A percentile compares a stretch with the other conserved stretches of the same genome.
Conservation (phyloP, 92 coral and sea anemone genomes). For the Pocillopora grandis region DNA sequence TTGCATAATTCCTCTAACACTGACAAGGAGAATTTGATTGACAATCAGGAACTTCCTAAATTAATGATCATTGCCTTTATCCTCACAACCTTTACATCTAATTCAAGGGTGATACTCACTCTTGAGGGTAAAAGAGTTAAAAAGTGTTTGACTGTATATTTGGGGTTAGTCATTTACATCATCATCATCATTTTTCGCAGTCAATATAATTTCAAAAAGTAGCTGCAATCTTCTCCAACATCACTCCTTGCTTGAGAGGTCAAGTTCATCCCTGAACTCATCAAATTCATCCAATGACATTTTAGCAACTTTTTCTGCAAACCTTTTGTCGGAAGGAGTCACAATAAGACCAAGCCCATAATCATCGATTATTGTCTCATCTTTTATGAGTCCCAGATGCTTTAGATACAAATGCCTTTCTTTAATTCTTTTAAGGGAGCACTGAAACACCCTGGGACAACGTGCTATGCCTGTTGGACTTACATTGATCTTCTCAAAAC, state of each 20-base stretch:
- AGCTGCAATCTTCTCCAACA: too few relatives aligned
- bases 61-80: too few relatives aligned
- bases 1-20: too few relatives aligned
- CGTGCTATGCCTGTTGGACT: conserved; percentile 88
- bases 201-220: too few relatives aligned
- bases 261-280: conserved; percentile 51
- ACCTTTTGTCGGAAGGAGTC: conserved; percentile 73
- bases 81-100: too few relatives aligned
- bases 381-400: conserved; percentile 71
- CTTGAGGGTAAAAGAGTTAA: too few relatives aligned
- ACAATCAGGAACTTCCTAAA: too few relatives aligned
- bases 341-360: conserved; percentile 88
- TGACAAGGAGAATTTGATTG: too few relatives aligned
- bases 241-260: background rate
- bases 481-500: conserved; percentile 69
- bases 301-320: conserved; percentile 79
- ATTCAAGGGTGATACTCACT: too few relatives aligned
- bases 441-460: conserved; percentile 92
- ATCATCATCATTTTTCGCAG: too few relatives aligned
- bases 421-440: conserved; percentile 79
- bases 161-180: too few relatives aligned
- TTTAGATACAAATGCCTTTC: conserved; percentile 79
- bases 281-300: conserved; percentile 72
- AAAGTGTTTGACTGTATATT: too few relatives aligned
- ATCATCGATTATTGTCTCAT: conserved; percentile 77